Base-by-base conservation (phyloP, 2,797 vertebrate species). In the Martes flavigula region DNA sequence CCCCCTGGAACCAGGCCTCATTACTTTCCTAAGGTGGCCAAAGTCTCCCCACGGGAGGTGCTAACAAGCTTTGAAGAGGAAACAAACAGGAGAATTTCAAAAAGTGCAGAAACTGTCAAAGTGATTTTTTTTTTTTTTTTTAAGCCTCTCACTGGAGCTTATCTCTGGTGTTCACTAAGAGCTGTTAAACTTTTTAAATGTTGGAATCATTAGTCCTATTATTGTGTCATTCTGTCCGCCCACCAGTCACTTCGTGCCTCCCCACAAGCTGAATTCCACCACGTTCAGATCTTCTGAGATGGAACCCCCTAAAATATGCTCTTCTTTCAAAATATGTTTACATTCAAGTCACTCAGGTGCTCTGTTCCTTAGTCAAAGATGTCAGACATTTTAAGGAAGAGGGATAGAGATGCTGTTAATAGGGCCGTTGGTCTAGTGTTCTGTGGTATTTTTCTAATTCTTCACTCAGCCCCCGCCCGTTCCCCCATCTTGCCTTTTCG, bases 1-100 rank as follows among this genome's bases (percentile, higher is more conserved):
- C 17, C 18, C 11, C 60, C 87, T 13, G 21, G 25, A 30, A 46
- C 40, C 48, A 17, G 85, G 35, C 38, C 68, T 84, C 78, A 12
- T 27, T 51, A 12, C 30, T 11, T 1, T 11, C 62, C 58, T 78
- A 11, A 87, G 86, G 58, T 40, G 73, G 62, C 35, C 7, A 20
- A 18, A 25, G 70, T n/a, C 11, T 86, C 18, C 21, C 23, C 43
- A 17, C 1, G 2, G 66, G 84, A 96, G 70, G 87, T 64, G 84
- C 77, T 94, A 89, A 95, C 46, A 84, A 91, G 68, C 79, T 90
- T 88, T 89, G 91, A 75, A 95, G 86, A 96, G 51, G 87, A 94
- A 91, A 56, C 72, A 87, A 79, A 88, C 62, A 85, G 82, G 43
- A 89, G 68, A 43, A 64, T 35, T 72, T 73, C 35, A 35, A 18